Evolutionary conservation across 1,140 invertebrate species (phyloP).

Genomic region (Caenorhabditis latens): DNA sequence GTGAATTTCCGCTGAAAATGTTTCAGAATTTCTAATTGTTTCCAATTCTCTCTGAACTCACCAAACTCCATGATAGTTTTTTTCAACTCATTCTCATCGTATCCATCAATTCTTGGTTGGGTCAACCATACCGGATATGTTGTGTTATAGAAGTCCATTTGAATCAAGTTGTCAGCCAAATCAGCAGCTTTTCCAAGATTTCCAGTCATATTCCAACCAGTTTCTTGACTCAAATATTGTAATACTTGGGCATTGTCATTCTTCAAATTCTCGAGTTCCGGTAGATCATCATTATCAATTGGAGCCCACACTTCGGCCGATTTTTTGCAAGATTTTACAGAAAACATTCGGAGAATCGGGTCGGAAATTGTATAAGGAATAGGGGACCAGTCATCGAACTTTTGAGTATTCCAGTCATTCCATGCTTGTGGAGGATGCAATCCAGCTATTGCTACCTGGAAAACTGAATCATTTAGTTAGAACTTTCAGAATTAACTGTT

Average conservation of each 20-base stretch:
- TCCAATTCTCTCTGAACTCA: background rate
- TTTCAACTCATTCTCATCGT: conserved; percentile 10
- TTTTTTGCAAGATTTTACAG: conserved; percentile 37
- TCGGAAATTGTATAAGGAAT: conserved; percentile 70
- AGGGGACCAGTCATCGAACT: conserved; percentile 67
- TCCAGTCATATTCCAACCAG: conserved; percentile 62
- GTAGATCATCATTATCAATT: conserved; percentile 64
- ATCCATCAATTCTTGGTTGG: conserved; percentile 19
- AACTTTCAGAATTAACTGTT: too few species aligned
- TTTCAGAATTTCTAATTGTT: background rate
- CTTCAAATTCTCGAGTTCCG: conserved; percentile 61
- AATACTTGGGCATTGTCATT: conserved; percentile 59
- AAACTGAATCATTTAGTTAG: background rate
- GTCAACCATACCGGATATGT: conserved; percentile 11
- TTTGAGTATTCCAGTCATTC: conserved; percentile 56
- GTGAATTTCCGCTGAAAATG: conserved; percentile 67
- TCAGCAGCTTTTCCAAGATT: conserved; percentile 66
- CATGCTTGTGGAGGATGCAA: conserved; percentile 51
- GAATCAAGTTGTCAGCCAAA: conserved; percentile 68
- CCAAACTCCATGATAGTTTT: conserved; percentile 38
- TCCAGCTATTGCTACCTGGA: conserved; percentile 56
- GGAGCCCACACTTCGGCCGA: conserved; percentile 65
- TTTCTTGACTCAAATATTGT: conserved; percentile 62
- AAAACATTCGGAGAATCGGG: conserved; percentile 69
- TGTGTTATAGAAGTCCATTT: conserved; percentile 61